These are phyloP conservation scores for Drosophila fulvimacula DNA, from an alignment of 2,888 invertebrate species.

Conservation along the genomic window DNA sequence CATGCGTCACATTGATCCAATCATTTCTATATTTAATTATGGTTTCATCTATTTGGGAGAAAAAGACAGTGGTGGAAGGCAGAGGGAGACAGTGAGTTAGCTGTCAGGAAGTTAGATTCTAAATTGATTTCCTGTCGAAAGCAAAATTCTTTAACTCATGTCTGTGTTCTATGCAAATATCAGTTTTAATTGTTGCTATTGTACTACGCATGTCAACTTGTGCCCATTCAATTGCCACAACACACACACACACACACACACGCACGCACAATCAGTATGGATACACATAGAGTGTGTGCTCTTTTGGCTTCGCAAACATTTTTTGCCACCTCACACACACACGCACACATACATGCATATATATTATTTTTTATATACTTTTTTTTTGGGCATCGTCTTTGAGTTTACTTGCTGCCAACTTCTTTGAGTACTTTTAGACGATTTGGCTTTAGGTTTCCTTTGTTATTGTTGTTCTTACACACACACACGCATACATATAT, in stretches of 20 bases:
- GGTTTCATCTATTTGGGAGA: slow-evolving; percentile 46
- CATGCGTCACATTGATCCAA: slow-evolving; percentile 54
- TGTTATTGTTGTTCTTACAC: slow-evolving; percentile 58
- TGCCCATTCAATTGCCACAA: slow-evolving; percentile 69
- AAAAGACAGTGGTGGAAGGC: slow-evolving; percentile 16
- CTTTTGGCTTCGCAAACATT: slow-evolving; percentile 40
- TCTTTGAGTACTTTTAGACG: slow-evolving; percentile 43
- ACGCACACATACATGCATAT: too few species aligned
- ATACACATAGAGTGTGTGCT: slow-evolving; percentile 17
- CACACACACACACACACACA: slow-evolving; percentile 6
- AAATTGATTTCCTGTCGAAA: slow-evolving; percentile 47
- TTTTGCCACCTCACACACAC: slow-evolving; percentile 48
- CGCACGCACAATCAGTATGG: slow-evolving; percentile 10
- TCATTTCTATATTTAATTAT: slow-evolving; percentile 54
- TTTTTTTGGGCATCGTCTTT: slow-evolving; percentile 25
- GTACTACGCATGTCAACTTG: slow-evolving; percentile 78
- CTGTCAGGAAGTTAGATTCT: slow-evolving; percentile 39
- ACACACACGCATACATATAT: slow-evolving; percentile 7
- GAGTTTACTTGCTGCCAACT: slow-evolving; percentile 43
- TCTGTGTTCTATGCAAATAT: slow-evolving; percentile 57
- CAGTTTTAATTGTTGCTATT: slow-evolving; percentile 76
- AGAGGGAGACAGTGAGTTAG: slow-evolving; percentile 19
- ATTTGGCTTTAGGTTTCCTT: slow-evolving; percentile 55
- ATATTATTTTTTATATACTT: slow-evolving; percentile 4
- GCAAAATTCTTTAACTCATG: slow-evolving; percentile 22